These are phyloP conservation scores for Zaprionus nigranus DNA, from an alignment of 1,140 invertebrate genomes.

Conservation along the genomic window DNA sequence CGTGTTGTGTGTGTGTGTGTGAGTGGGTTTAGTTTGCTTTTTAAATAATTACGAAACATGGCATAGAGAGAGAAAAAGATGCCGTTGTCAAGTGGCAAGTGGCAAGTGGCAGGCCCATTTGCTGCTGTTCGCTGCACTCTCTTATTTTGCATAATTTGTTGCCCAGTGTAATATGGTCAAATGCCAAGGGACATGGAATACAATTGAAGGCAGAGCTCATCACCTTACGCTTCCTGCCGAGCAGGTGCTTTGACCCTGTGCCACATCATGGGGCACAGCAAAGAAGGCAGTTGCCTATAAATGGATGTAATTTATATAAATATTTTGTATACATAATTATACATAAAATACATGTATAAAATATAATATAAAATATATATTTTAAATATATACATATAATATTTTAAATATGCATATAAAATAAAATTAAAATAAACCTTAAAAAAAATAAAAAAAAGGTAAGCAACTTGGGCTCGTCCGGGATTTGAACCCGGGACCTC, in stretches of 20 bases:
- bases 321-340: too few relatives aligned
- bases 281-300: not conserved
- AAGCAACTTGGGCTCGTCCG: constrained; percentile 86
- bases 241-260: constrained; percentile 31
- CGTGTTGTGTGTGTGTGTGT: constrained; percentile 26
- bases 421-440: not conserved
- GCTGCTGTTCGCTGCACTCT: constrained; percentile 3
- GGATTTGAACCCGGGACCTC: constrained; percentile 88
- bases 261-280: not conserved
- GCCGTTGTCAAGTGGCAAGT: constrained; percentile 10
- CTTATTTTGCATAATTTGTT: constrained; percentile 36
- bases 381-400: too few relatives aligned
- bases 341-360: too few relatives aligned
- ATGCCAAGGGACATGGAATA: constrained; percentile 17
- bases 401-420: not conserved
- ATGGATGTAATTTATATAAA: too few relatives aligned
- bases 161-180: constrained; percentile 25
- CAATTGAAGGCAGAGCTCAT: constrained; percentile 8
- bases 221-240: constrained; percentile 6
- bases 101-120: constrained; percentile 18
- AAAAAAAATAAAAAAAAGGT: constrained; percentile 58
- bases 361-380: too few relatives aligned
- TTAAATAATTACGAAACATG: constrained; percentile 64
- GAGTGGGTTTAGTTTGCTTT: constrained; percentile 60
- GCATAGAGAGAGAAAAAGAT: constrained; percentile 13